Evolutionary conservation across 2,888 invertebrate species (phyloP).

Genomic region (Troilus luridus): DNA sequence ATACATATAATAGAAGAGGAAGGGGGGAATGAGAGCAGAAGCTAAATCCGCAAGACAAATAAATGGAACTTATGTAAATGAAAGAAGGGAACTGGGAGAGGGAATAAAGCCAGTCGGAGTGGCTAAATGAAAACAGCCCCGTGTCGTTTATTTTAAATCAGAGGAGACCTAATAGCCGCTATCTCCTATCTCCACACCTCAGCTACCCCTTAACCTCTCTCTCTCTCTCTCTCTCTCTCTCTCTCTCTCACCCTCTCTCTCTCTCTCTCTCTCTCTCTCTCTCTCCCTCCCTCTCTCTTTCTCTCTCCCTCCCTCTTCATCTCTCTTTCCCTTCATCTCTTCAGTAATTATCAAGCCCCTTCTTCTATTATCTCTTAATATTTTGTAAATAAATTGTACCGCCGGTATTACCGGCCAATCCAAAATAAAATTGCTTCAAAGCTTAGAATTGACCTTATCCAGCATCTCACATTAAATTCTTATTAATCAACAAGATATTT

Average conservation of each 20-base stretch:
- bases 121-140: conserved; percentile 65
- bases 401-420: background rate
- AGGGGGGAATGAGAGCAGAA: conserved; percentile 12
- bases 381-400: conserved; percentile 14
- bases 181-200: conserved; percentile 63
- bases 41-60: conserved; percentile 61
- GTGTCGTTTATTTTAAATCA: conserved; percentile 65
- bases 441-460: background rate
- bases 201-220: conserved; percentile 62
- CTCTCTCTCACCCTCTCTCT: background rate
- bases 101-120: conserved; percentile 58
- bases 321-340: background rate
- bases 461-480: background rate
- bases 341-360: background rate
- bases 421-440: background rate
- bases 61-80: conserved; percentile 63
- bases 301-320: background rate
- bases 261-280: background rate
- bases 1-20: conserved; percentile 49
- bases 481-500: background rate
- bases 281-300: conserved; percentile 24
- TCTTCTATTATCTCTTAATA: conserved; percentile 31
- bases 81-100: conserved; percentile 43
- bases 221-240: conserved; percentile 40
- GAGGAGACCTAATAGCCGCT: conserved; percentile 59